Percentiles rank a stretch among this genome's conserved stretches.
These are phyloP conservation scores for Leptinotarsa peninsularis DNA, from an alignment of 2,888 invertebrate genomes.

Conservation along the genomic window DNA sequence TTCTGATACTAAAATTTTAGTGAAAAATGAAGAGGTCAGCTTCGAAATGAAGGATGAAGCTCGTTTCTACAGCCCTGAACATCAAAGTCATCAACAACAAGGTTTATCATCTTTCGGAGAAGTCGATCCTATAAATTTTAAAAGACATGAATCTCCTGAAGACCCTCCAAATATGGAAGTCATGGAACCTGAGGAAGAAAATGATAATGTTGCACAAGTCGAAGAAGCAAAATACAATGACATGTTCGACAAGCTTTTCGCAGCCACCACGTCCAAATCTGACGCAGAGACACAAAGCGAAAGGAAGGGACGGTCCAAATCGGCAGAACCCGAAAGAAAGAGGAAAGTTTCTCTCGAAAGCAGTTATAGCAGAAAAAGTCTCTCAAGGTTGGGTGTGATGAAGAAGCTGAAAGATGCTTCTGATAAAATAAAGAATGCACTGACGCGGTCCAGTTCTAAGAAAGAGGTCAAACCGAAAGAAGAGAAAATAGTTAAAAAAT, in stretches of 20 bases:
- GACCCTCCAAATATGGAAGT: neutral
- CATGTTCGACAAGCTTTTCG: slow-evolving; percentile 49
- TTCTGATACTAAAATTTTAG: neutral
- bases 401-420: slow-evolving; percentile 60
- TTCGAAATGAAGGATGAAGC: slow-evolving; percentile 23
- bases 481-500: slow-evolving; percentile 34
- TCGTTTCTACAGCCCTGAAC: too few relatives aligned
- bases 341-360: slow-evolving; percentile 58
- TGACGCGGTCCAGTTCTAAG: slow-evolving; percentile 50
- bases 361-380: slow-evolving; percentile 58
- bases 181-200: slow-evolving; percentile 18
- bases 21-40: too few relatives aligned
- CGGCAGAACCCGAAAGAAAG: slow-evolving; percentile 59
- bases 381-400: slow-evolving; percentile 56
- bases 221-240: slow-evolving; percentile 32
- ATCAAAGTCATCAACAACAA: neutral
- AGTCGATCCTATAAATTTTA: neutral
- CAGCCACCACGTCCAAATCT: slow-evolving; percentile 40
- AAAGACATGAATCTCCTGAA: slow-evolving; percentile 24
- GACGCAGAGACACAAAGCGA: slow-evolving; percentile 23
- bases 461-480: slow-evolving; percentile 44
- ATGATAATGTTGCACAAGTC: slow-evolving; percentile 5
- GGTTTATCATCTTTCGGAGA: neutral
- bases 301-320: slow-evolving; percentile 53
- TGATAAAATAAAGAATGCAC: slow-evolving; percentile 58